A percentile compares a stretch with the other conserved stretches of the same genome.
phyloP scores from a whole-genome alignment of 2,113 vertebrate species.

The Spermophilus dauricus region DNA sequence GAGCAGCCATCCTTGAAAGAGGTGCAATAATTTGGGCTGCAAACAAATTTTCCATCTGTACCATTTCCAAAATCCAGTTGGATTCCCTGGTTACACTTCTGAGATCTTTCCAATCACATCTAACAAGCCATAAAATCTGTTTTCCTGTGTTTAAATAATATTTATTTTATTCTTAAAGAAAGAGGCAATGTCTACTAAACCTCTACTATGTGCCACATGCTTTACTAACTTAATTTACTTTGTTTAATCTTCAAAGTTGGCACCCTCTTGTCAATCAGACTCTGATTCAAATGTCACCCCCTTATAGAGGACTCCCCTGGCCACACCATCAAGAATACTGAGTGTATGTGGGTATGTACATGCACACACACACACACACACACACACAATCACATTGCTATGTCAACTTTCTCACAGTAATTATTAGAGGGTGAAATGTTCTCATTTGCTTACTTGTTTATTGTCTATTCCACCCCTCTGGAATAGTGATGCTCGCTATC shows the following conservation, averaged over 20 bases:
- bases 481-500: background rate
- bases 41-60: background rate
- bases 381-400: background rate
- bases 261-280: background rate
- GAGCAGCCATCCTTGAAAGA: background rate
- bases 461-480: background rate
- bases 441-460: background rate
- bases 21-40: too few relatives aligned
- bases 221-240: background rate
- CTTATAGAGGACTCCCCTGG: background rate
- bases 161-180: slow-evolving; percentile 36
- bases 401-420: background rate
- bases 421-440: background rate
- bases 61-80: background rate
- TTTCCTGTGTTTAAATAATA: background rate
- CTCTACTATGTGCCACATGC: background rate
- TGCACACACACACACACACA: too few relatives aligned
- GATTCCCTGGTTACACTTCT: background rate
- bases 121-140: background rate
- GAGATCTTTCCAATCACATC: background rate
- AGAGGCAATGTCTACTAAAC: background rate
- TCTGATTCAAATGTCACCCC: background rate
- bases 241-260: background rate
- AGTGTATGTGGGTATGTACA: accelerated
- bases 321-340: background rate